Evolutionary conservation across 2,888 invertebrate genomes (phyloP).

Genomic region (Drosophila hamatofila): DNA sequence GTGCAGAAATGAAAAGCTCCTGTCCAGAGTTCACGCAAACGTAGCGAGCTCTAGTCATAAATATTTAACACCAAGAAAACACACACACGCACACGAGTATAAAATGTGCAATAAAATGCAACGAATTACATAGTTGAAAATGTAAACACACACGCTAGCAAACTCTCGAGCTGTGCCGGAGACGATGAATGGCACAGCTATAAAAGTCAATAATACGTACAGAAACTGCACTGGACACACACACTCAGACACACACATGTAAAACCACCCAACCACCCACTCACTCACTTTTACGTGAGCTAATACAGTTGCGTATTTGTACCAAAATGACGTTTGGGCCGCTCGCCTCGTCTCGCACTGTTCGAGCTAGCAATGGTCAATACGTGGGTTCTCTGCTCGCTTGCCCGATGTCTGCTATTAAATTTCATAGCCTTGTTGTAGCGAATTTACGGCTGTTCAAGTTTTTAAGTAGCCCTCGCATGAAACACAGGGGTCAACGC

Average conservation of each 20-base stretch:
- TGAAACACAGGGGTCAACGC: not conserved
- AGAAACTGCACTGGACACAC: conserved; percentile 36
- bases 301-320: conserved; percentile 77
- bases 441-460: conserved; percentile 75
- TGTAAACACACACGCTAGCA: conserved; percentile 74
- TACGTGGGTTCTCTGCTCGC: conserved; percentile 40
- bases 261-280: not conserved
- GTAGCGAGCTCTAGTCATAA: conserved; percentile 55
- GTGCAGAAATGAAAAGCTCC: conserved; percentile 49
- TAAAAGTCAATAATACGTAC: conserved; percentile 76
- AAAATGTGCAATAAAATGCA: conserved; percentile 75
- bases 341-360: not conserved
- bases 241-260: not conserved
- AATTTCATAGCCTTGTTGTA: conserved; percentile 74
- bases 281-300: conserved; percentile 62
- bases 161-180: conserved; percentile 26
- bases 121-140: conserved; percentile 81
- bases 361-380: conserved; percentile 46
- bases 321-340: conserved; percentile 30
- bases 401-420: conserved; percentile 58
- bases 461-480: conserved; percentile 65
- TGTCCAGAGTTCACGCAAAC: conserved; percentile 30
- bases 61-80: conserved; percentile 59
- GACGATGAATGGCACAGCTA: conserved; percentile 54
- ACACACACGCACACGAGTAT: conserved; percentile 33